Percentiles rank a stretch among this genome's conserved stretches.
Conservation (phyloP, 2,113 vertebrate genomes). For the Ursus arctos region DNA sequence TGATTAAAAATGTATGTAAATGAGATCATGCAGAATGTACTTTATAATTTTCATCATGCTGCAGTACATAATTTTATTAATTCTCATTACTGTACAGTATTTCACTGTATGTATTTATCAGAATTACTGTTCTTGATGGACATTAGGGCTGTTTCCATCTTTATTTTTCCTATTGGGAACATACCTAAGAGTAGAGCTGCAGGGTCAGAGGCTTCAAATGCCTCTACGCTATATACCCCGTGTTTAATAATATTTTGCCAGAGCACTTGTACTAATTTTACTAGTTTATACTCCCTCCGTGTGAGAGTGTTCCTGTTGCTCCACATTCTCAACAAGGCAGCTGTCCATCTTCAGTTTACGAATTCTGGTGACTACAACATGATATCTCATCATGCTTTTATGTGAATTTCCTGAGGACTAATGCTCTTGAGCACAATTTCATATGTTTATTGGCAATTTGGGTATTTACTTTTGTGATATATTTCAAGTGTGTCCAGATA, state of each 20-base stretch:
- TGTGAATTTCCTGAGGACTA: neutral
- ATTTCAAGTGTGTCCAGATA: neutral
- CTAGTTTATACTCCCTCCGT: neutral
- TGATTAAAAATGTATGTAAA: neutral
- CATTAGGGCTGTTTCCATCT: neutral
- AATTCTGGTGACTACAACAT: neutral
- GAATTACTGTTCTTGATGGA: neutral
- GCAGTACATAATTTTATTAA: neutral
- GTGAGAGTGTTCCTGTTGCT: neutral
- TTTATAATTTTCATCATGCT: neutral
- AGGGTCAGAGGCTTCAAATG: neutral
- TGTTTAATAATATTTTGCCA: neutral
- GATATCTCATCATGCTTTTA: neutral
- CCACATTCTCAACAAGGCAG: neutral
- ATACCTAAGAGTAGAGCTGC: neutral
- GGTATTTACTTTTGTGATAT: neutral
- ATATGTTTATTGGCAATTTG: neutral
- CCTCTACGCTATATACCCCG: neutral
- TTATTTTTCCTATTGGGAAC: neutral
- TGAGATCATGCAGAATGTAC: neutral
- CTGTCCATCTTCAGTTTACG: neutral
- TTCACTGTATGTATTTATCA: neutral
- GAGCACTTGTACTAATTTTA: neutral
- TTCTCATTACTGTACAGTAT: neutral
- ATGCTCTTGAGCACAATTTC: neutral